Conservation (phyloP, 2,888 invertebrate species). For the Eumacrocentrus americanus region DNA sequence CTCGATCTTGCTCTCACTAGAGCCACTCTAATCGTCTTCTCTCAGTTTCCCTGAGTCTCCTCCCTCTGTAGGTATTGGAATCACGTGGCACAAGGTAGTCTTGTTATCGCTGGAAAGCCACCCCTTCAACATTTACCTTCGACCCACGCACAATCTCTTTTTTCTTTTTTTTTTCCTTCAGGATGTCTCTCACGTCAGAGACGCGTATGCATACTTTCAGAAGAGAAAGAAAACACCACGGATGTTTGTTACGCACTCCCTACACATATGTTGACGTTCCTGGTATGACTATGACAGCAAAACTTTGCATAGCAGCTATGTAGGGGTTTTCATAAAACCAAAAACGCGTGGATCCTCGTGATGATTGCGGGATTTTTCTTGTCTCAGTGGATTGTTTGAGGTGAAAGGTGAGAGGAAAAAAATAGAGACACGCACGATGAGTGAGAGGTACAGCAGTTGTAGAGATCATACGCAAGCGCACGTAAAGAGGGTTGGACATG, state of each 20-base stretch:
- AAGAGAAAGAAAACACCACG: neutral
- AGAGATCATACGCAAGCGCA: constrained; percentile 15
- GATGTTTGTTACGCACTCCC: constrained; percentile 31
- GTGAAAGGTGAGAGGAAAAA: neutral
- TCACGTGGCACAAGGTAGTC: constrained; percentile 43
- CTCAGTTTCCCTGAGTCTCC: neutral
- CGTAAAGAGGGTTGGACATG: constrained; percentile 20
- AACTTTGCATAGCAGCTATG: no score
- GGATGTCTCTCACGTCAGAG: neutral
- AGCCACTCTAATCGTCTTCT: constrained; percentile 3
- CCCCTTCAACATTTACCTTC: constrained; percentile 18
- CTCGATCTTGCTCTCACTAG: neutral
- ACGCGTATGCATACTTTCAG: neutral
- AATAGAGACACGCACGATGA: neutral
- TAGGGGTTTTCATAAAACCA: no score
- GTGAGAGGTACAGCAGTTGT: neutral
- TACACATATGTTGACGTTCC: no score
- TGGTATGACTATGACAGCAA: no score
- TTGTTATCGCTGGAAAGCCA: constrained; percentile 39
- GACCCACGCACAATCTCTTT: constrained; percentile 18
- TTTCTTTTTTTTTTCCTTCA: neutral
- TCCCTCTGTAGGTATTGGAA: constrained; percentile 45
- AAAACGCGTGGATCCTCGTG: no score
- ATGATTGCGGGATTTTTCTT: neutral
- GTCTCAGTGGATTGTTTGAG: neutral